Evolutionary conservation across 2,113 vertebrate species (phyloP), one percentile per base, ranked within the genome.

Genomic region (Ctenodactylus gundi): DNA sequence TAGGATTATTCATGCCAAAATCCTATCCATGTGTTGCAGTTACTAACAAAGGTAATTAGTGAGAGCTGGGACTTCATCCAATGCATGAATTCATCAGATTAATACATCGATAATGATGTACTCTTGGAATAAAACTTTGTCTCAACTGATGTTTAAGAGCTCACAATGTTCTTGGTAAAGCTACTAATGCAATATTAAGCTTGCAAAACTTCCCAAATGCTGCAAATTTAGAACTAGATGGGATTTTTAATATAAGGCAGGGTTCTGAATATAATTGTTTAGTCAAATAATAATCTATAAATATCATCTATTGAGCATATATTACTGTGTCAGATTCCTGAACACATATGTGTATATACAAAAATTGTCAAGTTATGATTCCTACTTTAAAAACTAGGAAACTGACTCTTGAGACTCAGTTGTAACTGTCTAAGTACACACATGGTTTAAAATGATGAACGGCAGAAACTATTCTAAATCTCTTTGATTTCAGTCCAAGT

Each of bases 211-310:
- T 83, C 44, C 21, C 36, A 44, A 84, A 70, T 1, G 75, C 10
- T 84, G 34, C 85, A 75, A 85, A 87, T 91, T 86, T 12, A 84
- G 57, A 62, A 85, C 14, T n/a, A 62, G n/a, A n/a, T n/a, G n/a
- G n/a, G n/a, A n/a, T n/a, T n/a, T 58, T 91, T 72, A 68, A 51
- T 34, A 10, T 36, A 68, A 80, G 1, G 72, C 3, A 82, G 3
- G 9, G 55, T 58, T 90, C 25, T 85, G n/a, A 13, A 46, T 81
- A 87, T 83, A 64, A 94, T 46, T 4, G 55, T 68, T 81, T 92
- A 70, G 12, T 73, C n/a, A 93, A 57, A 85, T 64, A 27, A 65
- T 62, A 75, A 90, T 53, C 27, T n/a, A 39, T 14, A 41, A 78
- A 46, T 60, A 70, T 34, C 29, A 44, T 34, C 10, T 85, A 44